These are phyloP conservation scores for Okamejei kenojei DNA, from an alignment of 2,797 vertebrate genomes.

Conservation along the genomic window DNA sequence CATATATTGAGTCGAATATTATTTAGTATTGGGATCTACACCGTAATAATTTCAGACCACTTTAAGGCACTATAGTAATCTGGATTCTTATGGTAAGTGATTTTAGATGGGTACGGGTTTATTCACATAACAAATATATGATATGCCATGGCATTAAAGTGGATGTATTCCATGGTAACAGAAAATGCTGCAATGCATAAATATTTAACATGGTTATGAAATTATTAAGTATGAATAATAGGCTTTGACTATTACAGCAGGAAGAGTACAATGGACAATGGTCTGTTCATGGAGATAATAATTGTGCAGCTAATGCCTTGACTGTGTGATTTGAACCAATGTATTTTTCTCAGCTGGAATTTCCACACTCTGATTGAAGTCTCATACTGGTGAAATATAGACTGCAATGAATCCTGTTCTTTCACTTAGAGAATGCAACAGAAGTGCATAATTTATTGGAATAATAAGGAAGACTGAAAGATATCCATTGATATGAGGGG, in stretches of 20 bases:
- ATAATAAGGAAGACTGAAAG: not conserved
- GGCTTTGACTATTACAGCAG: slow-evolving; percentile 34
- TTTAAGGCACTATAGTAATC: not conserved
- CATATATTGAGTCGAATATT: not conserved
- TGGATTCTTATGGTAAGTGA: not conserved
- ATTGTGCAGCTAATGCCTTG: slow-evolving; percentile 29
- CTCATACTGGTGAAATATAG: not conserved
- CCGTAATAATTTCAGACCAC: not conserved
- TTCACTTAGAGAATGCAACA: not conserved
- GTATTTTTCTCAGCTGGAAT: slow-evolving; percentile 33
- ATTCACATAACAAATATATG: slow-evolving; percentile 34
- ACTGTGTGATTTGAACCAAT: slow-evolving; percentile 14
- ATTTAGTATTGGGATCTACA: not conserved
- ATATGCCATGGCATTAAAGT: slow-evolving; percentile 30
- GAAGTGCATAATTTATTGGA: slow-evolving; percentile 11
- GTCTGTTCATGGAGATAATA: slow-evolving; percentile 35
- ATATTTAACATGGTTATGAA: slow-evolving; percentile 34
- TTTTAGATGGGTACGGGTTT: slow-evolving; percentile 15
- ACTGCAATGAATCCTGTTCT: not conserved
- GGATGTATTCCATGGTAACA: slow-evolving; percentile 33
- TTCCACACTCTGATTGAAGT: slow-evolving; percentile 27
- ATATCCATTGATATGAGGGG: not conserved
- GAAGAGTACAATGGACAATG: slow-evolving; percentile 29
- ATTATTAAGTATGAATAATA: slow-evolving; percentile 36
- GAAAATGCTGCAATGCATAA: slow-evolving; percentile 21